phyloP scores from a whole-genome alignment of 2,113 vertebrate species.

The Felis catus region DNA sequence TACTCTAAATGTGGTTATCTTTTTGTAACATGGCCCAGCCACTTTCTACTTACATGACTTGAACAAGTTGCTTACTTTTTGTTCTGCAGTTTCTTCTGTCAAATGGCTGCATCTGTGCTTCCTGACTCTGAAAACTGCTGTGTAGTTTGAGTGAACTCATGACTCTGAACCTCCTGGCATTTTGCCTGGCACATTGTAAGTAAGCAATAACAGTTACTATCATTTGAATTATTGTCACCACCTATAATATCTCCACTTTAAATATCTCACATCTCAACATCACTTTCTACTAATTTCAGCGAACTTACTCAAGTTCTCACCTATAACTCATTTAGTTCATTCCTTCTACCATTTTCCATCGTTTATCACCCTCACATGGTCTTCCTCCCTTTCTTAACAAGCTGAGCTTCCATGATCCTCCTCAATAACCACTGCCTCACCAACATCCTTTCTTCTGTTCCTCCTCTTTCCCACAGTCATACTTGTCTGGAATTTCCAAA shows the following conservation, averaged over 20 bases:
- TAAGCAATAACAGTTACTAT: no score
- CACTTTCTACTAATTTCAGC: background rate
- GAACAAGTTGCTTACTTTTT: background rate
- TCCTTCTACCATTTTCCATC: background rate
- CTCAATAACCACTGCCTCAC: background rate
- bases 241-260: background rate
- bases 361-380: accelerated
- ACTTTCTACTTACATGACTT: background rate
- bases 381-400: no score
- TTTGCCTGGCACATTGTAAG: background rate
- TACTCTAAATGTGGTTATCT: background rate
- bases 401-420: background rate
- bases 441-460: background rate
- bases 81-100: background rate
- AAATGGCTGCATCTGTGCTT: background rate
- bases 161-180: background rate
- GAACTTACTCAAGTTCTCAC: background rate
- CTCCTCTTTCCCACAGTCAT: background rate
- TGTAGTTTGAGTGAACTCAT: background rate
- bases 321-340: background rate
- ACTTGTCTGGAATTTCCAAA: background rate
- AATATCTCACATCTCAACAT: background rate
- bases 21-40: background rate
- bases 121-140: background rate
- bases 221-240: background rate